Percentiles rank a stretch among this genome's conserved stretches.
Evolutionary conservation across 2,113 vertebrate species (phyloP).

Genomic region (Heterotilapia buettikoferi): DNA sequence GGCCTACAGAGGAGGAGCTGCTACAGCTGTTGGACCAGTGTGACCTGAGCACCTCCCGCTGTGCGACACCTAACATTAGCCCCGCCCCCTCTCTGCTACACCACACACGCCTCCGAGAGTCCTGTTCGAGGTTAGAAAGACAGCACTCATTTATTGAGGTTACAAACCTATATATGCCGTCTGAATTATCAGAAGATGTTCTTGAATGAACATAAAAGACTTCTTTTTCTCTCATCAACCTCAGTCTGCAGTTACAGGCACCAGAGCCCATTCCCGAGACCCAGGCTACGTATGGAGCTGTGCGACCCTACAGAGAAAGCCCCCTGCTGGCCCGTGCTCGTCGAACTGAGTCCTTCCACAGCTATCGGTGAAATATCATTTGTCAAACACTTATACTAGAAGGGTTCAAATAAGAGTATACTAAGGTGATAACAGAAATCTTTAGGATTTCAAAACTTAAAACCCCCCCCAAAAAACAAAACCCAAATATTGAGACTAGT

Average conservation of each 20-base stretch:
- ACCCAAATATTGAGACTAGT: neutral
- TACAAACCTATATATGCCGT: neutral
- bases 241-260: conserved; percentile 87
- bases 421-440: neutral
- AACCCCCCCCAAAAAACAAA: neutral
- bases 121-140: conserved; percentile 82
- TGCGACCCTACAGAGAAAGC: conserved; percentile 92
- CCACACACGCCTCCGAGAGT: conserved; percentile 87
- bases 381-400: neutral
- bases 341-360: conserved; percentile 92
- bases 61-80: conserved; percentile 94
- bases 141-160: neutral
- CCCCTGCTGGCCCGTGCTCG: conserved; percentile 89
- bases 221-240: neutral
- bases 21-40: conserved; percentile 94
- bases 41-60: conserved; percentile 92
- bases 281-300: conserved; percentile 81
- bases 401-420: neutral
- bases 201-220: neutral
- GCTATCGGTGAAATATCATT: conserved; percentile 66
- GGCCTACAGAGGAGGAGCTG: conserved; percentile 92
- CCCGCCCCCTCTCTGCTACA: conserved; percentile 92
- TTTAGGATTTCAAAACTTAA: neutral
- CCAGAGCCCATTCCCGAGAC: conserved; percentile 81
- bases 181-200: neutral